Percentiles rank a stretch among this genome's conserved stretches.
Conservation (phyloP, 2,797 vertebrate genomes). For the Paguma larvata region DNA sequence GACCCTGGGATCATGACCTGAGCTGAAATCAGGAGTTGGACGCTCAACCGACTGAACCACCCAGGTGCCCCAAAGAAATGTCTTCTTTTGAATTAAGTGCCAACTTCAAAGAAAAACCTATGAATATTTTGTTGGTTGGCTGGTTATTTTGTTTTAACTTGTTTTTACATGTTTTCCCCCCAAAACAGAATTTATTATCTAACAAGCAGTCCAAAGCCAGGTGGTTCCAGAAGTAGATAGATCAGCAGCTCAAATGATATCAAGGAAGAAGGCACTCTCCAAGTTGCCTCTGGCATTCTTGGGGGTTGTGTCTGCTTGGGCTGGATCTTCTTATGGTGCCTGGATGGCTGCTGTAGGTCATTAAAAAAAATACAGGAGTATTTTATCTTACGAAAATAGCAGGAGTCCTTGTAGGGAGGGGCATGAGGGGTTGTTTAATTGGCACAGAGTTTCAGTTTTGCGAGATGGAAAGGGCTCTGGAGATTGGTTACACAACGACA, state of each 20-base stretch:
- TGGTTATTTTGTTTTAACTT: background rate
- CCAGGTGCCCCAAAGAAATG: background rate
- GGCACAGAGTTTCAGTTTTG: background rate
- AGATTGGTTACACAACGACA: background rate
- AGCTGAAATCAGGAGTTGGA: too few species aligned
- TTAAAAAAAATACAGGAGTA: background rate
- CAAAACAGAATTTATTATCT: background rate
- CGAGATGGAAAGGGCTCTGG: background rate
- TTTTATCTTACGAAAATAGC: slow-evolving; percentile 1
- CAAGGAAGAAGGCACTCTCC: too few species aligned
- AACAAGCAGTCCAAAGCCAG: background rate
- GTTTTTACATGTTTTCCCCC: background rate
- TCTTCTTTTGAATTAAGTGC: background rate
- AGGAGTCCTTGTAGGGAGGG: background rate
- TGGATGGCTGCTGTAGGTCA: background rate
- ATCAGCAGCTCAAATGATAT: too few species aligned
- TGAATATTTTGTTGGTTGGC: background rate
- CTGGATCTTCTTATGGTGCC: background rate
- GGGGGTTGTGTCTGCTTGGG: background rate
- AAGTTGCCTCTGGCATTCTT: background rate
- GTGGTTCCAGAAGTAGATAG: background rate
- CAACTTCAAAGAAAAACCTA: background rate
- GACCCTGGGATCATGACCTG: too few species aligned
- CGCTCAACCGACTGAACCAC: too few species aligned
- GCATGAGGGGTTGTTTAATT: background rate